Base-by-base conservation (phyloP, 2,113 vertebrate species). In the Erythrocebus patas region DNA sequence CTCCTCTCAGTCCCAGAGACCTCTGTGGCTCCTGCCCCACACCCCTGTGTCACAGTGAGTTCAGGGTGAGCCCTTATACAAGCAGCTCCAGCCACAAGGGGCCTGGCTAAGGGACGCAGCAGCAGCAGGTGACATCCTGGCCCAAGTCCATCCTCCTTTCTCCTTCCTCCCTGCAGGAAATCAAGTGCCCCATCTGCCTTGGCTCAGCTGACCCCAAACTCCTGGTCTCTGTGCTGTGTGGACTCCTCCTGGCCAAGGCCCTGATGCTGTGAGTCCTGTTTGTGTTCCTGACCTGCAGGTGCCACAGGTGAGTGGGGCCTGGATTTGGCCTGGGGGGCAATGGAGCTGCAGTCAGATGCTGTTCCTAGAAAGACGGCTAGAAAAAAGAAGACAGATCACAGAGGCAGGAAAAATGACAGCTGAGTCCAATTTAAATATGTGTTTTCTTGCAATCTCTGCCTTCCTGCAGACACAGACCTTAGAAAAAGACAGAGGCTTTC, bases 171-270 rank as follows among this genome's bases (percentile, higher is more conserved):
- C 23, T 93, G 30, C 73, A 79, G 93, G 55, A 23, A 72, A 18
- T 57, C 61, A 4, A n/a, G 8, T 5, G 17, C 38, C 8, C 16
- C 1, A 23, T 9, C 13, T 22, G 23, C 73, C 18, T 1, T 6
- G 72, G 6, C 3, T 2, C 18, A 14, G 59, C 45, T 1, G 59
- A 45, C 52, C 22, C n/a, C 0, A 17, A 32, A 10, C 70, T 83
- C 52, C 72, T 80, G 72, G 18, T 80, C 35, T 38, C 45, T 1
- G 13, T 64, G 50, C 30, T 79, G 5, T 89, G 14, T 40, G 93
- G 84, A 79, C 89, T 92, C 43, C 84, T 84, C 0, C 23, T 78
- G 32, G 3, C 43, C 79, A 95, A 89, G 61, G 52, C 23, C 14
- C 72, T 81, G 72, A 5, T 27, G 23, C 84, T 90, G 25, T 40